phyloP scores from a whole-genome alignment of 1,140 invertebrate genomes.

The Cylas formicarius region DNA sequence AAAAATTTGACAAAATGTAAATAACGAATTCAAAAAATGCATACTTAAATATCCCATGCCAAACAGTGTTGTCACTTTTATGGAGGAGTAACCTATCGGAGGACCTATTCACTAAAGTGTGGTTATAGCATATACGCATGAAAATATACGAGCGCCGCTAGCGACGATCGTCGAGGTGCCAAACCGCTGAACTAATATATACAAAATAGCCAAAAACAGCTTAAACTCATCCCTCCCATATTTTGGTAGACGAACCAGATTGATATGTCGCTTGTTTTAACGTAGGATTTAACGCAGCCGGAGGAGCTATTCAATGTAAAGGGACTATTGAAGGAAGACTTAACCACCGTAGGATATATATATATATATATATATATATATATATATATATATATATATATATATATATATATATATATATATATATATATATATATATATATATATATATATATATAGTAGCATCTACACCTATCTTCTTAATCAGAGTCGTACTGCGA shows the following conservation, averaged over 20 bases:
- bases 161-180: no score
- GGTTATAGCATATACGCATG: no score
- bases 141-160: no score
- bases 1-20: neutral
- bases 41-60: neutral
- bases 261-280: neutral
- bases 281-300: neutral
- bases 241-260: neutral
- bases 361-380: conserved; percentile 8
- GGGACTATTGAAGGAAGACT: no score
- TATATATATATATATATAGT: no score
- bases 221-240: neutral
- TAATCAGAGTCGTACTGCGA: no score
- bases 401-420: conserved; percentile 7
- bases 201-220: neutral
- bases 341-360: no score
- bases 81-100: neutral
- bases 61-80: neutral
- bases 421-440: conserved; percentile 2
- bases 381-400: conserved; percentile 8
- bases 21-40: neutral
- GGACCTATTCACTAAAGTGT: neutral
- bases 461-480: no score
- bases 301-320: no score
- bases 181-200: no score